Evolutionary conservation across 2,113 vertebrate species (phyloP).

Genomic region (Laticauda laticaudata): DNA sequence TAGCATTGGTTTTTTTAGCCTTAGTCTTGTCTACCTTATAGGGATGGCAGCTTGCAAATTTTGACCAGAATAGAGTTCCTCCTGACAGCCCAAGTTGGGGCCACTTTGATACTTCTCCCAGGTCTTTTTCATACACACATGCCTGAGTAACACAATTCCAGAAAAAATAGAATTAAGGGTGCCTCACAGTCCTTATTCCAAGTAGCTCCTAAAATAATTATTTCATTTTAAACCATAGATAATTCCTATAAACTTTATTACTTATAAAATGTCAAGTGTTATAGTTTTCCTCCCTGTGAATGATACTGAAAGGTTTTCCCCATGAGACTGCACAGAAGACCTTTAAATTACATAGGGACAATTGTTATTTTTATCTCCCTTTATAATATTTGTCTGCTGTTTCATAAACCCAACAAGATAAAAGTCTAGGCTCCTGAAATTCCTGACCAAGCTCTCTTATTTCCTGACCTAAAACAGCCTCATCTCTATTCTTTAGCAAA

Average conservation of each 20-base stretch:
- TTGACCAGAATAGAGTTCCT: not conserved
- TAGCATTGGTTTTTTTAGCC: not conserved
- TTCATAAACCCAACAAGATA: not conserved
- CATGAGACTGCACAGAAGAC: not conserved
- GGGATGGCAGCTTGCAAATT: not conserved
- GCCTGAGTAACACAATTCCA: not conserved
- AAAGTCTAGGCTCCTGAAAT: not conserved
- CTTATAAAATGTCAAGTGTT: fast-evolving
- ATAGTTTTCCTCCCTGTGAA: not conserved
- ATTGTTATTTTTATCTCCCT: not conserved
- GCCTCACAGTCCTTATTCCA: not conserved
- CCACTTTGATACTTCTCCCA: not conserved
- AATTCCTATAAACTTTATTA: not conserved
- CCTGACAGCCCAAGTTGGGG: not conserved
- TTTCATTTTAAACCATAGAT: not conserved
- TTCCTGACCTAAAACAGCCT: not conserved
- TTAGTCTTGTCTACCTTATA: not conserved
- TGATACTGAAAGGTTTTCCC: not conserved
- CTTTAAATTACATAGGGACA: not conserved
- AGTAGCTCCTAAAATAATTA: not conserved
- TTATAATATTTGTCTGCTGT: not conserved
- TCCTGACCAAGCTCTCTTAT: not conserved
- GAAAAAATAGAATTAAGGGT: not conserved
- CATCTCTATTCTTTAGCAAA: not conserved
- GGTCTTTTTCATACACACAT: not conserved